These are phyloP conservation scores for Hesperia comma DNA, from an alignment of 2,888 invertebrate genomes.

Conservation along the genomic window DNA sequence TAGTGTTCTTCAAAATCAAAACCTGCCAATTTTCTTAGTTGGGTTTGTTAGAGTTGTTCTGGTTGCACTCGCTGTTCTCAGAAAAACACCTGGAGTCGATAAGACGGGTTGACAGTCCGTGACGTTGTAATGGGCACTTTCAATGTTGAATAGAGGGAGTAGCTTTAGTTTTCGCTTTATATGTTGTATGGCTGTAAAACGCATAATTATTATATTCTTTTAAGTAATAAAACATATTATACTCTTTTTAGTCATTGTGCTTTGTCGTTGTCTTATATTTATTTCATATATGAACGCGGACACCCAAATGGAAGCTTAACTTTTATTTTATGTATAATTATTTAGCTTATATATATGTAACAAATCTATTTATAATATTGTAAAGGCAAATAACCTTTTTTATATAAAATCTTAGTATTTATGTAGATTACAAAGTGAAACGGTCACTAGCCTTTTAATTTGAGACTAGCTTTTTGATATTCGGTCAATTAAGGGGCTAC, in stretches of 20 bases:
- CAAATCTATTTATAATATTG: not conserved
- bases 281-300: not conserved
- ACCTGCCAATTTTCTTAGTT: not conserved
- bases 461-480: constrained; percentile 81
- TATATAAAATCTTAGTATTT: constrained; percentile 8
- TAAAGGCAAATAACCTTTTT: constrained; percentile 10
- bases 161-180: constrained; percentile 21
- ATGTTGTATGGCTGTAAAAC: constrained; percentile 32
- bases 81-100: constrained; percentile 11
- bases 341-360: not conserved
- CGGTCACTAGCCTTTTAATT: constrained; percentile 45
- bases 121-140: constrained; percentile 26
- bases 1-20: constrained; percentile 3
- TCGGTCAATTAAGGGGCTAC: constrained; percentile 63
- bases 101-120: constrained; percentile 9
- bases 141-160: constrained; percentile 24
- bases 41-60: constrained; percentile 41
- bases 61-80: constrained; percentile 51
- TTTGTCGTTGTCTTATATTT: constrained; percentile 10
- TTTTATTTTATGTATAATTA: constrained; percentile 13
- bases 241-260: too few relatives aligned
- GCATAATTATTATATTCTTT: too few relatives aligned
- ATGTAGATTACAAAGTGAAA: not conserved
- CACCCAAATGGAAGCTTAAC: constrained; percentile 11
- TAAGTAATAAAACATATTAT: too few relatives aligned